phyloP scores from a whole-genome alignment of 2,888 invertebrate genomes.

The Pammene aurita region DNA sequence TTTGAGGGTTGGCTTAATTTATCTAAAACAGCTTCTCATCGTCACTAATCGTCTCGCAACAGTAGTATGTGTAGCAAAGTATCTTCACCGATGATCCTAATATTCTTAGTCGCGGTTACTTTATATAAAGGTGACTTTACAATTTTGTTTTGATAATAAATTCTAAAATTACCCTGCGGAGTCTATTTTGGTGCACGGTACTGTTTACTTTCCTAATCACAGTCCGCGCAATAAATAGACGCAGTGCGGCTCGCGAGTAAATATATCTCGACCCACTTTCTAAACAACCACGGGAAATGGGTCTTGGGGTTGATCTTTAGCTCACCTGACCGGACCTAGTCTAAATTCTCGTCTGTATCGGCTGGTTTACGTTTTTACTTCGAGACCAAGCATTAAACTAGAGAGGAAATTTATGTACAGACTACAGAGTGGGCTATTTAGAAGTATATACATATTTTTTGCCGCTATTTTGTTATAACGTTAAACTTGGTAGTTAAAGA shows the following conservation, averaged over 20 bases:
- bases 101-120: conserved; percentile 13
- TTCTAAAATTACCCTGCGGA: conserved; percentile 49
- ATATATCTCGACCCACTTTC: conserved; percentile 74
- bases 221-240: conserved; percentile 67
- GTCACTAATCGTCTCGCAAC: not conserved
- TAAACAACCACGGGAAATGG: conserved; percentile 68
- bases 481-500: too few relatives aligned
- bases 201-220: conserved; percentile 75
- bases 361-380: not conserved
- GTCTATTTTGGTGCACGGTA: conserved; percentile 60
- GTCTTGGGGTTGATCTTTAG: conserved; percentile 64
- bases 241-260: conserved; percentile 68
- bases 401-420: not conserved
- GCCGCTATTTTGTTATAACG: too few relatives aligned
- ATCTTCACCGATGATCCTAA: not conserved
- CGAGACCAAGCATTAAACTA: not conserved
- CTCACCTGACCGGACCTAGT: conserved; percentile 23
- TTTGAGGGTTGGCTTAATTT: not conserved
- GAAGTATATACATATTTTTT: too few relatives aligned
- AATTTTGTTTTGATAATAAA: conserved; percentile 36
- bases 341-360: conserved; percentile 17
- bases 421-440: too few relatives aligned
- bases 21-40: conserved; percentile 2
- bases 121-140: conserved; percentile 32
- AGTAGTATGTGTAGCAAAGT: too few relatives aligned